Conservation (phyloP, 2,888 invertebrate genomes). For the Sarcophaga rosellei region DNA sequence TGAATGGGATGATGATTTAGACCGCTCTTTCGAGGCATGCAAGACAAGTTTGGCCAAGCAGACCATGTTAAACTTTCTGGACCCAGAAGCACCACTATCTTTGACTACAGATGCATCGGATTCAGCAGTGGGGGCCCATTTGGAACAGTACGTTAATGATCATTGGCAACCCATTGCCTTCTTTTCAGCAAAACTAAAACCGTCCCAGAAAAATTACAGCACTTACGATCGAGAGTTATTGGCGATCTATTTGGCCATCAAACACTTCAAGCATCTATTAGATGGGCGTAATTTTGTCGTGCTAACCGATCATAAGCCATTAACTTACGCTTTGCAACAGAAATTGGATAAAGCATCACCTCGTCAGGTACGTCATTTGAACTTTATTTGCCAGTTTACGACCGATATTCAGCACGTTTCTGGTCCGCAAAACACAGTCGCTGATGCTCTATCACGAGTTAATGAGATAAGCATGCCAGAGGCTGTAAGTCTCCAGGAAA, state of each 20-base stretch:
- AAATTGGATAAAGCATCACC: constrained; percentile 31
- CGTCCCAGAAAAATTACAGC: constrained; percentile 50
- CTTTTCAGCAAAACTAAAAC: constrained; percentile 47
- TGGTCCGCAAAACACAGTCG: constrained; percentile 11
- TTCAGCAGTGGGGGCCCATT: constrained; percentile 56
- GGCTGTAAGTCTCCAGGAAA: neutral
- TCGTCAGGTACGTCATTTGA: constrained; percentile 12
- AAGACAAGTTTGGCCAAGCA: constrained; percentile 9
- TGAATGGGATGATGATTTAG: constrained; percentile 11
- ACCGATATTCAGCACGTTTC: constrained; percentile 72
- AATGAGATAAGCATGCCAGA: constrained; percentile 6
- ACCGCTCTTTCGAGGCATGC: constrained; percentile 24
- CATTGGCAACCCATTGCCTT: constrained; percentile 60
- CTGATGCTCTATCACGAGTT: constrained; percentile 13
- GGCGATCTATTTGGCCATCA: constrained; percentile 44
- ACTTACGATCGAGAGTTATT: constrained; percentile 63
- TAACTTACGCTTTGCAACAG: constrained; percentile 24
- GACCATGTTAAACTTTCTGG: constrained; percentile 34
- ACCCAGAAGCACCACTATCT: constrained; percentile 43
- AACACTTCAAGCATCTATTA: constrained; percentile 30
- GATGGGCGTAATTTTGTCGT: constrained; percentile 25
- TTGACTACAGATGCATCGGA: constrained; percentile 40
- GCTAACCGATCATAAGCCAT: constrained; percentile 35
- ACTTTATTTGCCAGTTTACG: constrained; percentile 29
- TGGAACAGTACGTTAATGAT: constrained; percentile 59